These are phyloP conservation scores for Campoletis raptor DNA, from an alignment of 2,888 invertebrate genomes.

Conservation along the genomic window DNA sequence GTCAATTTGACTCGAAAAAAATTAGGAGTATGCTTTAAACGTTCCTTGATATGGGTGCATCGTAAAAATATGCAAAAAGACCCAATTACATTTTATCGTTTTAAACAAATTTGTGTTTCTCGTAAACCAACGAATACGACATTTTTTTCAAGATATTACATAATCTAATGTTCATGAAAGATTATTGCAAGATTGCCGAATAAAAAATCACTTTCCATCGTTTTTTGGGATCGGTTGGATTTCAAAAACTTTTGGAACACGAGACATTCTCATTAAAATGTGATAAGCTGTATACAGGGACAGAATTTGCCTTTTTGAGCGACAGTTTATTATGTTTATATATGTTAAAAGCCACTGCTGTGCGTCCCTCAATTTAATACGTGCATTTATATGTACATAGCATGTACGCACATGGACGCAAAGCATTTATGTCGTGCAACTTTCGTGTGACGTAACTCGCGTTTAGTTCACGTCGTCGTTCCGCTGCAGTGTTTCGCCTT, in stretches of 20 bases:
- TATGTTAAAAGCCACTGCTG: background rate
- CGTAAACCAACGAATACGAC: too few species aligned
- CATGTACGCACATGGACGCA: background rate
- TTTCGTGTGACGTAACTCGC: constrained; percentile 40
- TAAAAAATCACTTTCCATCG: constrained; percentile 16
- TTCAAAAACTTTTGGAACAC: background rate
- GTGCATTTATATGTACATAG: background rate
- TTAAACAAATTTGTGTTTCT: too few species aligned
- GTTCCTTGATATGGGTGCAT: too few species aligned
- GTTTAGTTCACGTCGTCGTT: constrained; percentile 53
- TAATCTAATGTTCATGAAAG: background rate
- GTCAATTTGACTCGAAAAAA: constrained; percentile 3
- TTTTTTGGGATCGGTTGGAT: background rate
- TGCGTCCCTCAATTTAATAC: background rate
- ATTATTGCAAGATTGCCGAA: background rate
- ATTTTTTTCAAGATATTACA: background rate
- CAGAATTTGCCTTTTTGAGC: constrained; percentile 23
- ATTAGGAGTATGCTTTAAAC: too few species aligned
- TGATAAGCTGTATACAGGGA: constrained; percentile 12
- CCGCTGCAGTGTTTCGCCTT: constrained; percentile 42
- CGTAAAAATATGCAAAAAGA: too few species aligned
- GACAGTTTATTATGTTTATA: background rate
- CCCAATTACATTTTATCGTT: too few species aligned
- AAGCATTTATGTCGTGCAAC: constrained; percentile 20
- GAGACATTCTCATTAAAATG: constrained; percentile 19